phyloP scores from a whole-genome alignment of 2,888 invertebrate species.

The Andrena camellia region DNA sequence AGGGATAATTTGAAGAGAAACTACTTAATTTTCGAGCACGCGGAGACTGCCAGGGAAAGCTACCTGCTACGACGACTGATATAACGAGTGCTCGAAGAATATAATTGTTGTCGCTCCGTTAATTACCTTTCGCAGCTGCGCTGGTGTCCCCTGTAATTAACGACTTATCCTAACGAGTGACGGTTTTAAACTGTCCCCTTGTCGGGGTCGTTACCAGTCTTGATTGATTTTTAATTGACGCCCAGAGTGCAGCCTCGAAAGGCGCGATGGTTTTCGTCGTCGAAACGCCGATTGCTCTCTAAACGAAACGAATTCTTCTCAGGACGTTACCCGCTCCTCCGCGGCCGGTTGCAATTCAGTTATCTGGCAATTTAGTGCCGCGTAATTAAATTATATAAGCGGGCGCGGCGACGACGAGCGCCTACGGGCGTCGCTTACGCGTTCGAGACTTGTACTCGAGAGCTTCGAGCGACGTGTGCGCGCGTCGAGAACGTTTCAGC shows the following conservation, averaged over 20 bases:
- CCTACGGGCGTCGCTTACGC: conserved; percentile 43
- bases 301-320: conserved; percentile 22
- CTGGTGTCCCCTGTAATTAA: background rate
- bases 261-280: background rate
- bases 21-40: conserved; percentile 9
- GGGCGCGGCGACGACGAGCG: conserved; percentile 30
- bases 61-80: background rate
- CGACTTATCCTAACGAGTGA: background rate
- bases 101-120: background rate
- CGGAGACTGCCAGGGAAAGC: background rate
- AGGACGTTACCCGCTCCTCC: conserved; percentile 55
- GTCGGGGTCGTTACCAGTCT: background rate
- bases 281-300: conserved; percentile 9
- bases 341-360: conserved; percentile 59
- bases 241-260: background rate
- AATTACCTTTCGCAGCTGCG: background rate
- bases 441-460: conserved; percentile 13
- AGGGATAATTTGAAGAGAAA: conserved; percentile 28
- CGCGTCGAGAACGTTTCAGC: background rate
- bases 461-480: conserved; percentile 30
- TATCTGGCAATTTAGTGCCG: conserved; percentile 64
- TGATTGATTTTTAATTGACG: conserved; percentile 1
- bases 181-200: background rate
- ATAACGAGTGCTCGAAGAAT: background rate
- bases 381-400: conserved; percentile 66